Conservation (phyloP, 2,888 invertebrate species). For the Xanthia icteritia region DNA sequence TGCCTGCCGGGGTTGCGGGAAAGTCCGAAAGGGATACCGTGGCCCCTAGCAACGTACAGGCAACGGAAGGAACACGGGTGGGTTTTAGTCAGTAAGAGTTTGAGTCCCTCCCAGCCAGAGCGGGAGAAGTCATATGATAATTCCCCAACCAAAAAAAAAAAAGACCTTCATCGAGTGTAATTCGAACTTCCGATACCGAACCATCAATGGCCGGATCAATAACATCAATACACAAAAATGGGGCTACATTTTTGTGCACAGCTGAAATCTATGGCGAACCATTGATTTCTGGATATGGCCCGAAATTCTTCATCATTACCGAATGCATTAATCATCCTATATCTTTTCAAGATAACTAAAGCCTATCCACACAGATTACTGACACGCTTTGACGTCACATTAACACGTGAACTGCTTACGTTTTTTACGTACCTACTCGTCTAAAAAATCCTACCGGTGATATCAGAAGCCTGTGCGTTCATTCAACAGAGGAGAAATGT, state of each 20-base stretch:
- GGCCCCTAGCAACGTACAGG: no score
- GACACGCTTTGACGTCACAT: conserved; percentile 44
- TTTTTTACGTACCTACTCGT: conserved; percentile 7
- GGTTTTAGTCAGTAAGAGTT: no score
- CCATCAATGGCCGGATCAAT: no score
- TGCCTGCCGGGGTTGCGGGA: no score
- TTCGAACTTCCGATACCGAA: neutral
- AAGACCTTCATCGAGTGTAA: no score
- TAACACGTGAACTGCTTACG: conserved; percentile 18
- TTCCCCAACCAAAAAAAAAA: no score
- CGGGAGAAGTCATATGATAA: no score
- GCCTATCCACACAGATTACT: conserved; percentile 52
- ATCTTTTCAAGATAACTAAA: conserved; percentile 56
- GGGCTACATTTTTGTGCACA: neutral
- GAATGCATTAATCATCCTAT: conserved; percentile 50
- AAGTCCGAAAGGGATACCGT: no score
- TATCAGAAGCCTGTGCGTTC: conserved; percentile 15
- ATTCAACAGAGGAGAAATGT: conserved; percentile 13
- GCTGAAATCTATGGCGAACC: neutral
- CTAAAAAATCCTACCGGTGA: conserved; percentile 12
- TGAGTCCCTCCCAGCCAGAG: no score
- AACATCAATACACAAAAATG: no score
- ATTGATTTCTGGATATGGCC: neutral
- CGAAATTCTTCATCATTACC: conserved; percentile 24
- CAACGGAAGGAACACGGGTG: no score